Base-by-base conservation (phyloP, 2,797 vertebrate genomes). In the Ibycter americanus region DNA sequence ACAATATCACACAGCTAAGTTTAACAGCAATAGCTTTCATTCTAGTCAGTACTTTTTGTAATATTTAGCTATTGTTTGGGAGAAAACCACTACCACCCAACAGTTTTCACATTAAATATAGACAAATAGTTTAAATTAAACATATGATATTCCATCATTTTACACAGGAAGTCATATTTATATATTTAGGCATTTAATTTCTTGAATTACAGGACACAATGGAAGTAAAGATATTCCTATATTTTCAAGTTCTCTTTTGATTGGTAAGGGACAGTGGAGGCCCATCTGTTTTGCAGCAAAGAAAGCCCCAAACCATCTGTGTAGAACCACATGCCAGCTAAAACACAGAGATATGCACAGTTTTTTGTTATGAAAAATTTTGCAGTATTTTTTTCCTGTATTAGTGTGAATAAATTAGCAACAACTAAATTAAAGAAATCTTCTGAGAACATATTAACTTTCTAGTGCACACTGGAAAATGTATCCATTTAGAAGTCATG, bases 281-380 rank as follows among this genome's bases (percentile, higher is more conserved):
- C 98, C 98, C 98, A 99, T 99, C 98, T 99, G 98, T 98, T 99
- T 98, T 98, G 98, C 98, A 98, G 98, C 98, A 98, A 98, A 98
- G 98, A 98, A 98, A 98, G 98, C 98, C 98, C 98, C 97, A 98
- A 98, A 98, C 98, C 98, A 99, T 99, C 98, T 99, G 98, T 98
- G 98, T 98, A 97, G 97, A 98, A 96, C 97, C 98, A 98, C 98
- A 98, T 98, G 98, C 98, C 98, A 99, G 98, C 98, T 98, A 98
- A 98, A 98, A 98, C 98, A 98, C 98, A 98, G 98, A 98, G 98
- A 98, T 98, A 99, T 98, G 98, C 98, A 98, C 98, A 98, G 98
- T 99, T 98, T 98, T 98, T 98, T 98, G 98, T 98, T 98, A 98
- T 98, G 98, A 98, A 98, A 97, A 98, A 98, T 98, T 98, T 98